Evolutionary conservation across 1,140 invertebrate species (phyloP).

Genomic region (Ceratina calcarata): DNA sequence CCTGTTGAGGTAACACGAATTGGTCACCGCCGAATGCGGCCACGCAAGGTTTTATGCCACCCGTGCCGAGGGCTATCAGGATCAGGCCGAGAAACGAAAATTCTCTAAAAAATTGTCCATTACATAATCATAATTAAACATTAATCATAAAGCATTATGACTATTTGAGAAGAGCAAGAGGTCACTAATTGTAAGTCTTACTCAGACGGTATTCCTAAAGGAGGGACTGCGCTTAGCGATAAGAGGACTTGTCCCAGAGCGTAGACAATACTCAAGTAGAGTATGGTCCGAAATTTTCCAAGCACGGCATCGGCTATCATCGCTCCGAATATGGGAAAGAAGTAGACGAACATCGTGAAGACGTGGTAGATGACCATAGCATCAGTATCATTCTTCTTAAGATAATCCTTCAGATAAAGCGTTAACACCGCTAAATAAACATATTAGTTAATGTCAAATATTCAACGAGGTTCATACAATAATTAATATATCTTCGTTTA

Average conservation of each 20-base stretch:
- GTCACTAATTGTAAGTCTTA: neutral
- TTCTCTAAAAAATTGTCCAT: constrained; percentile 77
- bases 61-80: constrained; percentile 94
- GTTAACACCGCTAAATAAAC: constrained; percentile 88
- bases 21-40: constrained; percentile 98
- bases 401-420: constrained; percentile 87
- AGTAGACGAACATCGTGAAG: constrained; percentile 92
- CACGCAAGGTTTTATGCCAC: constrained; percentile 98
- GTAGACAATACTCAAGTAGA: constrained; percentile 94
- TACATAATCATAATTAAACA: neutral
- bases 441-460: neutral
- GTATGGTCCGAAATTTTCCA: constrained; percentile 93
- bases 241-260: constrained; percentile 91
- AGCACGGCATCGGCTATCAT: constrained; percentile 93
- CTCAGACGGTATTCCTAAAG: constrained; percentile 78
- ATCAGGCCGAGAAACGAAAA: constrained; percentile 90
- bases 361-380: constrained; percentile 91
- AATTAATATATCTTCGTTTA: too few relatives aligned
- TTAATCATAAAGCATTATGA: too few relatives aligned
- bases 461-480: neutral
- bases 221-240: constrained; percentile 85
- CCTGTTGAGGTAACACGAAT: constrained; percentile 90
- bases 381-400: constrained; percentile 84
- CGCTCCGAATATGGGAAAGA: constrained; percentile 92
- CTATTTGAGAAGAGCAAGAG: too few relatives aligned